Base-by-base conservation (phyloP, 2,888 invertebrate species). In the Zeuzera pyrina region DNA sequence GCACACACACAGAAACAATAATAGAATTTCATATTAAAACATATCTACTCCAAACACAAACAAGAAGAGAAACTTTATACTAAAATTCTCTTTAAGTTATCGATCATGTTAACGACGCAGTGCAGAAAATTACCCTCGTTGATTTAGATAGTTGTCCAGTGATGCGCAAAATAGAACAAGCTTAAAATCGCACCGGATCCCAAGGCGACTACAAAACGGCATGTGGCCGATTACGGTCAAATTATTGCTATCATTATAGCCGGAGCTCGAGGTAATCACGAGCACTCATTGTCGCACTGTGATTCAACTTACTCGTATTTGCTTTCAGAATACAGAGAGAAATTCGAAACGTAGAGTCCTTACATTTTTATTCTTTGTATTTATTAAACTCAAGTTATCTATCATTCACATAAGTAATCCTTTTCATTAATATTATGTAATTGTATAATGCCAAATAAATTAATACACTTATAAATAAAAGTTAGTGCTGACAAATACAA, bases 161-260 rank as follows among this genome's bases (percentile, higher is more conserved):
- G 76, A 71, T 68, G 70, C 71, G 67, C 68, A 70, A 71, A 76
- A 77, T 69, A 68, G 69, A 64, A 53, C 57, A 41, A 55, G 77
- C 67, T 74, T 79, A 72, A 79, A 79, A 76, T 72, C 67, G 59
- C 54, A 63, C 64, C 61, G 53, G 61, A 61, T 77, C 79, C 79
- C 79, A 70, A 73, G 76, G 72, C 72, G 69, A 57, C 68, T 66
- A 70, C 74, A 73, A 71, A 76, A 63, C 69, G 69, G 62, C 64
- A 57, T 67, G 69, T 59, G 64, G 65, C 62, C 77, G 71, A 78
- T 78, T 81, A 79, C 69, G 70, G 70, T 65, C 74, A 70, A 81
- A 79, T 81, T 81, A 81, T 81, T 68, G 68, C 74, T 58, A 63
- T 72, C 76, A 79, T 81, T 81, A 81, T 62, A 62, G 67, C 57